Percentiles rank a stretch among this genome's conserved stretches.
Conservation (phyloP, 2,113 vertebrate genomes). For the Tetraodon nigroviridis region DNA sequence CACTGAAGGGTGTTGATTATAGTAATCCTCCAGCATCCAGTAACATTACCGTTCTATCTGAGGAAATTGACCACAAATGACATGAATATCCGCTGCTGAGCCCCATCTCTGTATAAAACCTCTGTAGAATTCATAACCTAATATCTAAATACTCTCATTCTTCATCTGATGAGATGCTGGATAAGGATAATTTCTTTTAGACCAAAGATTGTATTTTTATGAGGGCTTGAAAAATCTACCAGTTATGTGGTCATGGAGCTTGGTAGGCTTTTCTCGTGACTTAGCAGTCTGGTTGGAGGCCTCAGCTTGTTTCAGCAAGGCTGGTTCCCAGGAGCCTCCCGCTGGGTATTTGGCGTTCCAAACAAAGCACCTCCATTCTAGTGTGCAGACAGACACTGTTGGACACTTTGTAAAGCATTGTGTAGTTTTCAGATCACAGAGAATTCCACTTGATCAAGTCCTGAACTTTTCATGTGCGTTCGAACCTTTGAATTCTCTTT, state of each 20-base stretch:
- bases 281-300: background rate
- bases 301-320: background rate
- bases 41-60: background rate
- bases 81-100: background rate
- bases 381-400: conserved; percentile 18
- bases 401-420: conserved; percentile 24
- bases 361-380: conserved; percentile 16
- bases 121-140: background rate
- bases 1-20: background rate
- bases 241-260: too few relatives aligned
- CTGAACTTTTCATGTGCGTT: conserved; percentile 17
- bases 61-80: too few relatives aligned
- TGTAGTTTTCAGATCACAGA: conserved; percentile 16
- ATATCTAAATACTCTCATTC: background rate
- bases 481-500: background rate
- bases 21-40: conserved; percentile 12
- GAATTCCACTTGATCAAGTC: conserved; percentile 14
- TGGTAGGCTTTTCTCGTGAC: too few relatives aligned
- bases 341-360: conserved; percentile 35
- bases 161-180: background rate
- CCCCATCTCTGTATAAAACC: background rate
- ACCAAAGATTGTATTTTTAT: background rate
- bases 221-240: background rate
- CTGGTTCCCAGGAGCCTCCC: conserved; percentile 5
- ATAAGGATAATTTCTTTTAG: background rate